Percentiles rank a stretch among this genome's conserved stretches.
phyloP scores from a whole-genome alignment of 2,888 invertebrate genomes.

The Meandrusa payeni region DNA sequence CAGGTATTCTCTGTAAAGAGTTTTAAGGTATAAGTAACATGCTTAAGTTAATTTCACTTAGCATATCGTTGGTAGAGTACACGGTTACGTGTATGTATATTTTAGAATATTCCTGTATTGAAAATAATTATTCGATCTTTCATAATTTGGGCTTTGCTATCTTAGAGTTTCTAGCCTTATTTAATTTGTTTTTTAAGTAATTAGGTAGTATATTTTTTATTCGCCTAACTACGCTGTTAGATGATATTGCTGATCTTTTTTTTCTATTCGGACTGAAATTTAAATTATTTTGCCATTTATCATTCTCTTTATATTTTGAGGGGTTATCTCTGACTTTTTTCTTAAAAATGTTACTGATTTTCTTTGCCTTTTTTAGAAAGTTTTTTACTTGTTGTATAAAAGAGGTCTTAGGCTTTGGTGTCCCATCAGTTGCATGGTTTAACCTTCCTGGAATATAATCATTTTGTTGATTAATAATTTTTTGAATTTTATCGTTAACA shows the following conservation, averaged over 20 bases:
- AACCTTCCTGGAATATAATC: conserved; percentile 1
- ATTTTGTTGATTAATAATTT: conserved; percentile 30
- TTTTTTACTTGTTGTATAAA: conserved; percentile 50
- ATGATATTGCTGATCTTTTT: conserved; percentile 40
- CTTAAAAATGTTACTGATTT: conserved; percentile 30
- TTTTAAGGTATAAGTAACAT: no score
- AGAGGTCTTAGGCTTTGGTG: conserved; percentile 33
- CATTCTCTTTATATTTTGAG: conserved; percentile 35
- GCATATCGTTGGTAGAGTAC: no score
- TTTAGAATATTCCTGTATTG: no score
- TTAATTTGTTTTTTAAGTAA: conserved; percentile 53
- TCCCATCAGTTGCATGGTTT: neutral
- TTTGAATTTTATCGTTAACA: conserved; percentile 38
- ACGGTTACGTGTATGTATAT: no score
- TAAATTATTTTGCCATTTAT: conserved; percentile 28
- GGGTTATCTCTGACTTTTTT: conserved; percentile 1
- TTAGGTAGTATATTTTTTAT: conserved; percentile 58
- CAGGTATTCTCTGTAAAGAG: no score
- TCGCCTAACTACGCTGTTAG: conserved; percentile 34
- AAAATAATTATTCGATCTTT: no score
- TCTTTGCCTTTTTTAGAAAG: conserved; percentile 47
- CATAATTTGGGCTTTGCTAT: conserved; percentile 9
- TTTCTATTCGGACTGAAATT: conserved; percentile 26
- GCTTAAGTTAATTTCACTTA: no score
- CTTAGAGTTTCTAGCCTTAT: conserved; percentile 38